Evolutionary conservation across 2,797 vertebrate genomes (phyloP).

Genomic region (Gambusia yucatana): DNA sequence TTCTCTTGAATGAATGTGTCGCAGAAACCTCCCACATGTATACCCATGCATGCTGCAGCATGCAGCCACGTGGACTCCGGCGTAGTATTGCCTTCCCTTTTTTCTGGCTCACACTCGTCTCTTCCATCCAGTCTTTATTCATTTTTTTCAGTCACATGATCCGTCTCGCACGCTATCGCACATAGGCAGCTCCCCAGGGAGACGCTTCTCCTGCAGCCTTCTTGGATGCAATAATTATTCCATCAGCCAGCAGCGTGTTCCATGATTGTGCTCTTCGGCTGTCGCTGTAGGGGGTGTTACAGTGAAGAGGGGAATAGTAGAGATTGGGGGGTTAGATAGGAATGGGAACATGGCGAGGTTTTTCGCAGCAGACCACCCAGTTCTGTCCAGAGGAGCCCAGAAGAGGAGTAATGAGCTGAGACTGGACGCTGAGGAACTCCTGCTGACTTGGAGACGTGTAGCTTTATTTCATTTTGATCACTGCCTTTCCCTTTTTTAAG

Average conservation of each 20-base stretch:
- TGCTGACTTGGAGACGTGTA: slow-evolving; percentile 50
- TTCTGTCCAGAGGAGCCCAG: slow-evolving; percentile 68
- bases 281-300: slow-evolving; percentile 82
- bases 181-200: slow-evolving; percentile 83
- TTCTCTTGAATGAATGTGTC: slow-evolving; percentile 57
- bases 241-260: slow-evolving; percentile 87
- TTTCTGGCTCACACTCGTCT: slow-evolving; percentile 71
- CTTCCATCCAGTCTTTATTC: slow-evolving; percentile 62
- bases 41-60: slow-evolving; percentile 27
- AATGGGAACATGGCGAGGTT: slow-evolving; percentile 38
- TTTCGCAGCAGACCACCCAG: slow-evolving; percentile 66
- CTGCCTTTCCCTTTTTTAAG: slow-evolving; percentile 14
- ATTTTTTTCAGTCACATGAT: slow-evolving; percentile 61
- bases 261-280: slow-evolving; percentile 88
- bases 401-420: slow-evolving; percentile 77
- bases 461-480: slow-evolving; percentile 34
- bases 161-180: slow-evolving; percentile 74
- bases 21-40: slow-evolving; percentile 26
- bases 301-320: slow-evolving; percentile 62
- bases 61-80: slow-evolving; percentile 58
- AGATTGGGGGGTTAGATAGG: slow-evolving; percentile 36
- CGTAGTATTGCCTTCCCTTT: slow-evolving; percentile 52
- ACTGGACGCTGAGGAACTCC: slow-evolving; percentile 59
- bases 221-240: slow-evolving; percentile 92
- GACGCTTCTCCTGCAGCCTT: slow-evolving; percentile 80